A percentile compares a stretch with the other conserved stretches of the same genome.
Evolutionary conservation across 1,140 invertebrate genomes (phyloP).

Genomic region (Myzus persicae): DNA sequence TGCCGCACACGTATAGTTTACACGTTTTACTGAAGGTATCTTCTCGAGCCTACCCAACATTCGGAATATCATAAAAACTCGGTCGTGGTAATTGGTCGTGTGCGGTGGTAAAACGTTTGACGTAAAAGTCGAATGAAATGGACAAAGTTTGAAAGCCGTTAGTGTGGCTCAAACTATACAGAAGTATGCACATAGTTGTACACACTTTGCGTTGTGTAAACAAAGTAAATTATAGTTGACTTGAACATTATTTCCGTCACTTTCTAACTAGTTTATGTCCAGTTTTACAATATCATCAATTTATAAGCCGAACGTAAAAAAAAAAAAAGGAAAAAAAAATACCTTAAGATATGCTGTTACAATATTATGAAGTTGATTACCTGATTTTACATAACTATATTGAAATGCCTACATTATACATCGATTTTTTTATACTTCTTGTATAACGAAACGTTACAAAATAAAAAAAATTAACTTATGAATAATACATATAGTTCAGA

Average conservation of each 20-base stretch:
- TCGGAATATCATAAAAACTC: background rate
- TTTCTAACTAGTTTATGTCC: background rate
- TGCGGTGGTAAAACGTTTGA: background rate
- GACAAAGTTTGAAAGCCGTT: background rate
- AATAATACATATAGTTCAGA: background rate
- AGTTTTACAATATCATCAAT: background rate
- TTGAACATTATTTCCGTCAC: background rate
- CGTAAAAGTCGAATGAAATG: background rate
- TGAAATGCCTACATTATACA: background rate
- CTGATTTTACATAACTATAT: slow-evolving; percentile 23
- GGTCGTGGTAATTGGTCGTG: background rate
- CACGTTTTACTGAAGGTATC: background rate
- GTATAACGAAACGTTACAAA: background rate
- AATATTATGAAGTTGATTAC: slow-evolving; percentile 19
- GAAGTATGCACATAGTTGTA: background rate
- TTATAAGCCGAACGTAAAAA: background rate
- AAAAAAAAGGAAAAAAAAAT: background rate
- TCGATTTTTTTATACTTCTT: slow-evolving; percentile 8
- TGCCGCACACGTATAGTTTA: background rate
- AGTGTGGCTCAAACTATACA: background rate
- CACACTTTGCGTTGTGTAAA: background rate
- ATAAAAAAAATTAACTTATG: slow-evolving; percentile 5
- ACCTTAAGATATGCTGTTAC: background rate
- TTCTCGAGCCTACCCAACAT: background rate
- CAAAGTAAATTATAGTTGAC: background rate